Conservation (phyloP, 2,113 vertebrate genomes). For the Hymenochirus boettgeri region DNA sequence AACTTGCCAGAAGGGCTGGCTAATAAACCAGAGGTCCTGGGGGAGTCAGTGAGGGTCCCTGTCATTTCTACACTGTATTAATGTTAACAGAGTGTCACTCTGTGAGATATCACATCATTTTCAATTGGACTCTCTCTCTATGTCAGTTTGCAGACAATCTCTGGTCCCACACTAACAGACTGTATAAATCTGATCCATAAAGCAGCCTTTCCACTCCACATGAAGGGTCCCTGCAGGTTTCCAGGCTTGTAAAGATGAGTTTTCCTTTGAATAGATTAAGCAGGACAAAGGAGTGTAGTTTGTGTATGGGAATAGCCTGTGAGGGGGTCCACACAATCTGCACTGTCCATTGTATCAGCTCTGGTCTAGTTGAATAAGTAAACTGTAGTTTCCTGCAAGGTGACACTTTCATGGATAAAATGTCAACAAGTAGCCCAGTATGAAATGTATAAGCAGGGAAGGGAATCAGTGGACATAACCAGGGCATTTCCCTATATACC, state of each 20-base stretch:
- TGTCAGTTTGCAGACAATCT: slow-evolving; percentile 18
- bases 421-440: background rate
- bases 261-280: background rate
- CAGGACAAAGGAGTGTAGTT: slow-evolving; percentile 14
- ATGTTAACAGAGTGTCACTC: slow-evolving; percentile 31
- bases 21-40: slow-evolving; percentile 4
- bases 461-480: background rate
- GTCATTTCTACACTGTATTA: slow-evolving; percentile 34
- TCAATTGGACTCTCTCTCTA: slow-evolving; percentile 2
- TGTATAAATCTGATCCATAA: background rate
- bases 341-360: slow-evolving; percentile 22
- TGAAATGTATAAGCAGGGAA: background rate
- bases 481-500: slow-evolving; percentile 1
- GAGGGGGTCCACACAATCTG: slow-evolving; percentile 7
- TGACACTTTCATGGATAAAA: background rate
- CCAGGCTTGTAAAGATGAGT: background rate
- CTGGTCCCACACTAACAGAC: background rate
- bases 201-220: background rate
- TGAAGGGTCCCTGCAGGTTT: slow-evolving; percentile 22
- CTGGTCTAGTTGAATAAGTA: slow-evolving; percentile 4
- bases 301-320: background rate
- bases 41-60: slow-evolving; percentile 9
- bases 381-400: slow-evolving; percentile 3
- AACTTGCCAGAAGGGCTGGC: background rate
- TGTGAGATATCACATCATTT: slow-evolving; percentile 25